phyloP scores from a whole-genome alignment of 2,113 vertebrate genomes.

The Oophaga pumilio region DNA sequence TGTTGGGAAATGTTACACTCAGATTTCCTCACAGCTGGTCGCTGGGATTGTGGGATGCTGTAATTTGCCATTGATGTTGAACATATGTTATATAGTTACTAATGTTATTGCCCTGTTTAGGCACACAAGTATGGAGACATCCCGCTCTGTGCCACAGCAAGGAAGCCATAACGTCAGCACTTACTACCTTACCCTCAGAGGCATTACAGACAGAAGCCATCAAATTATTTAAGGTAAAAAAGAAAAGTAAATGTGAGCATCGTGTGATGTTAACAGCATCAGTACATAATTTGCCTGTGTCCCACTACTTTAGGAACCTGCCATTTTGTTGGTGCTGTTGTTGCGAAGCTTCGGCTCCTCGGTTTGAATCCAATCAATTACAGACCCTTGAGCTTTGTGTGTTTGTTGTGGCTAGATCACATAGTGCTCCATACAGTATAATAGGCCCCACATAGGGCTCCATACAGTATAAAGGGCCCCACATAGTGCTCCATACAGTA shows the following conservation, averaged over 20 bases:
- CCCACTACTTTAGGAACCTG: neutral
- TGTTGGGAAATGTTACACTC: too few species aligned
- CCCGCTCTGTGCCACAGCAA: constrained; percentile 93
- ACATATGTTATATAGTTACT: neutral
- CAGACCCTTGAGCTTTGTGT: neutral
- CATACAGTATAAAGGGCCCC: too few species aligned
- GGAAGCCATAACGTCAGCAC: constrained; percentile 87
- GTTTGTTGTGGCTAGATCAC: too few species aligned
- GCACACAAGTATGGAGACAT: constrained; percentile 90
- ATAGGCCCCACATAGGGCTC: too few species aligned
- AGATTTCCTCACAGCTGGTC: too few species aligned
- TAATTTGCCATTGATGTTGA: neutral
- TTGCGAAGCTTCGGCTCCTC: neutral
- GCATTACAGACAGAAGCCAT: constrained; percentile 96
- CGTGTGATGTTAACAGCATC: neutral
- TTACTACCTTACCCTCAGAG: constrained; percentile 93
- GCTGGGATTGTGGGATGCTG: neutral
- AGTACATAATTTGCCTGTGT: neutral
- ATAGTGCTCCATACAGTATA: too few species aligned
- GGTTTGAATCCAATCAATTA: neutral
- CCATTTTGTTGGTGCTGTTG: too few species aligned
- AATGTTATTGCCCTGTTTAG: constrained; percentile 64
- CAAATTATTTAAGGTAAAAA: constrained; percentile 94
- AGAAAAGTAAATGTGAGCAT: too few species aligned
- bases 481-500: too few species aligned